These are phyloP conservation scores for Pelusios castaneus DNA, from an alignment of 2,113 vertebrate species.

Conservation along the genomic window DNA sequence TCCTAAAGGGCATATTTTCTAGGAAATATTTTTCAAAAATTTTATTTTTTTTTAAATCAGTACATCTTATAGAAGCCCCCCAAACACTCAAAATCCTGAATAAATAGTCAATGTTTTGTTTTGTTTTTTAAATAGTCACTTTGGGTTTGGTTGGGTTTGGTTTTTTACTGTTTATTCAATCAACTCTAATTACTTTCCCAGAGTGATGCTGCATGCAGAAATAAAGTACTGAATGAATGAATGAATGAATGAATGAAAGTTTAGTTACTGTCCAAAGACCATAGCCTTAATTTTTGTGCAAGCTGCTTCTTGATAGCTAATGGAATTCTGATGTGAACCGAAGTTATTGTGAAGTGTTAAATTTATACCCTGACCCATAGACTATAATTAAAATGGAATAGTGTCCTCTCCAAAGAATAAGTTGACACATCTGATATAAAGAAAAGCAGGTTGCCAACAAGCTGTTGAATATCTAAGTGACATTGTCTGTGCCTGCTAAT, in stretches of 20 bases:
- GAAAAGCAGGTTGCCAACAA: background rate
- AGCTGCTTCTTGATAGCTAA: background rate
- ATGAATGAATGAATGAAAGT: background rate
- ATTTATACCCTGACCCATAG: background rate
- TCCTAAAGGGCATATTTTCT: background rate
- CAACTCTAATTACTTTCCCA: background rate
- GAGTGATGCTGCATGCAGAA: background rate
- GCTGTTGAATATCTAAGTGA: background rate
- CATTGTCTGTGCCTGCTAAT: slow-evolving; percentile 16
- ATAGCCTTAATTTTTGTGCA: background rate
- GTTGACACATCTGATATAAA: background rate
- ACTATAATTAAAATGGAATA: background rate
- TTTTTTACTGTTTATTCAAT: too few relatives aligned
- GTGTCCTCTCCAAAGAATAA: background rate
- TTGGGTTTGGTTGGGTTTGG: too few relatives aligned
- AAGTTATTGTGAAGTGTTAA: background rate
- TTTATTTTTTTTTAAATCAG: background rate
- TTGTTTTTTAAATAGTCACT: too few relatives aligned
- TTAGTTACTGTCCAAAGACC: background rate
- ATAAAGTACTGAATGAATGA: background rate
- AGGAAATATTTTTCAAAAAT: background rate
- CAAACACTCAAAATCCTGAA: too few relatives aligned
- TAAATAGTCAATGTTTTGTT: too few relatives aligned
- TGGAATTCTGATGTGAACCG: background rate
- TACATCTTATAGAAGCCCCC: background rate